Conservation (phyloP, 1,140 invertebrate genomes). For the Reticulitermes speratus region DNA sequence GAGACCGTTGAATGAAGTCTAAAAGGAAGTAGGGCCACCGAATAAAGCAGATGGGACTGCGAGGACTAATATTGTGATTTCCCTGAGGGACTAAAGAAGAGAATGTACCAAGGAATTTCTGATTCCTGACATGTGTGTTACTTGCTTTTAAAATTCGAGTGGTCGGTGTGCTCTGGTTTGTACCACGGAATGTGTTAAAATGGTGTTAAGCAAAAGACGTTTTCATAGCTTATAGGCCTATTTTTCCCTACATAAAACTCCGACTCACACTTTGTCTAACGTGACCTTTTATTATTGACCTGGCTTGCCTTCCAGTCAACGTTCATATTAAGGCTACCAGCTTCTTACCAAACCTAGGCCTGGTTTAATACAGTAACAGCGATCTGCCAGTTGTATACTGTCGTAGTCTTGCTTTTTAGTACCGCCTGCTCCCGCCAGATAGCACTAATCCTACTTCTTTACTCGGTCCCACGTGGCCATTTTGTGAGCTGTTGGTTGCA, state of each 20-base stretch:
- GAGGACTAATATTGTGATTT: too few species aligned
- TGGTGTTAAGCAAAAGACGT: too few species aligned
- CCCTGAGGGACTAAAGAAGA: too few species aligned
- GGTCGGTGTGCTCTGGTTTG: too few species aligned
- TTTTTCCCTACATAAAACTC: neutral
- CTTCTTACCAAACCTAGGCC: neutral
- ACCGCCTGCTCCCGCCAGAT: constrained; percentile 15
- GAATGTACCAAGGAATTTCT: too few species aligned
- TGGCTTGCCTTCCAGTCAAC: neutral
- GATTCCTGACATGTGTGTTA: too few species aligned
- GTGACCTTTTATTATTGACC: neutral
- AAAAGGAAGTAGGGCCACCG: too few species aligned
- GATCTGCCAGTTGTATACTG: neutral
- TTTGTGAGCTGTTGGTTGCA: constrained; percentile 9
- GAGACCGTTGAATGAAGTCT: too few species aligned
- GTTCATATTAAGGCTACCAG: neutral
- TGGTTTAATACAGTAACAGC: neutral
- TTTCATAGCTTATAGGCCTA: neutral
- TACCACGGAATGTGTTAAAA: too few species aligned
- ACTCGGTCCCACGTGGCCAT: constrained; percentile 6
- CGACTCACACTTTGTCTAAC: neutral
- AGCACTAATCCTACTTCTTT: constrained; percentile 12
- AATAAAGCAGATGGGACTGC: too few species aligned
- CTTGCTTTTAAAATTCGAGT: too few species aligned
- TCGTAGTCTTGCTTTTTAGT: neutral